Evolutionary conservation across 2,888 invertebrate species (phyloP).

Genomic region (Priocnemis perturbator): DNA sequence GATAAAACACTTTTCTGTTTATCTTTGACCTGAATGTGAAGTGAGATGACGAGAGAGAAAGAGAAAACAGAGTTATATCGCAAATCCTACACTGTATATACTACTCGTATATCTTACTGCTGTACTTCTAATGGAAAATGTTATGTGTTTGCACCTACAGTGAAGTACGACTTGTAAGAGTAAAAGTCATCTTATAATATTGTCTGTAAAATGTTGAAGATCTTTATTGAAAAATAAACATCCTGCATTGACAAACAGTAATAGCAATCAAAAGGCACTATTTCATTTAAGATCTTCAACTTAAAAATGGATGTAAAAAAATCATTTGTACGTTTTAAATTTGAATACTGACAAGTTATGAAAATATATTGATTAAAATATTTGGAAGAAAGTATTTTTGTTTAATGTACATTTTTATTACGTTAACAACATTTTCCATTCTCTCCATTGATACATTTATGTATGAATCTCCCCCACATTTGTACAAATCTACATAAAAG

Average conservation of each 20-base stretch:
- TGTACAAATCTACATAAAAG: not conserved
- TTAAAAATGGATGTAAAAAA: slow-evolving; percentile 1
- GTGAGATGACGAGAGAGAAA: not conserved
- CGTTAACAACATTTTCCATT: slow-evolving; percentile 4
- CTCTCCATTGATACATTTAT: slow-evolving; percentile 13
- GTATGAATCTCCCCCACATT: slow-evolving; percentile 13
- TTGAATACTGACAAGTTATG: slow-evolving; percentile 11
- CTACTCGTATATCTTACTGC: slow-evolving; percentile 9
- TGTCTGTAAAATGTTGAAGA: not conserved
- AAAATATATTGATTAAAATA: not conserved
- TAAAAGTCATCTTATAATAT: slow-evolving; percentile 9
- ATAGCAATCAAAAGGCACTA: not conserved
- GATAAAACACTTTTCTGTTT: slow-evolving; percentile 31
- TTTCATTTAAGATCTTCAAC: slow-evolving; percentile 4
- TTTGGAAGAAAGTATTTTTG: slow-evolving; percentile 24
- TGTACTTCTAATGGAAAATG: slow-evolving; percentile 15
- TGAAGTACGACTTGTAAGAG: slow-evolving; percentile 7
- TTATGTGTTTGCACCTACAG: slow-evolving; percentile 8
- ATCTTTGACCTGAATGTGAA: slow-evolving; percentile 16
- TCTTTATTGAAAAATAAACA: not conserved
- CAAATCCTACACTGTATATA: slow-evolving; percentile 19
- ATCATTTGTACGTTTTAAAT: slow-evolving; percentile 15
- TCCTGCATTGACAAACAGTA: no score
- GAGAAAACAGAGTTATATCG: slow-evolving; percentile 11
- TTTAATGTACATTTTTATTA: slow-evolving; percentile 8